A percentile compares a stretch with the other conserved stretches of the same genome.
phyloP scores from a whole-genome alignment of 2,888 invertebrate species.

The Byasa hedistus region DNA sequence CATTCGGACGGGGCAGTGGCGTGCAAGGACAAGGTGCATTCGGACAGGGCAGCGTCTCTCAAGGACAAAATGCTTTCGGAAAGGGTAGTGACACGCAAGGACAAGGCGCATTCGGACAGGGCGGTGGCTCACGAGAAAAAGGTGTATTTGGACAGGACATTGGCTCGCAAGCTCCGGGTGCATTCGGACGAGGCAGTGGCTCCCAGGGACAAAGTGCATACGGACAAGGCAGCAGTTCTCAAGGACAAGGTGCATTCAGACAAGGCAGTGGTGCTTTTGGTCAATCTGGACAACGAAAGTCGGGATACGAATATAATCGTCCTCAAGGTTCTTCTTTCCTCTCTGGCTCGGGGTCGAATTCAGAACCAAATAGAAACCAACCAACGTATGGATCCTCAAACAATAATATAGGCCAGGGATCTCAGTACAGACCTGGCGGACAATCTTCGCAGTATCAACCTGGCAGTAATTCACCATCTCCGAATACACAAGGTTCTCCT shows the following conservation, averaged over 20 bases:
- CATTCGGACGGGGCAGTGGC: too few relatives aligned
- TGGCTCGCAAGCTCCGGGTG: too few relatives aligned
- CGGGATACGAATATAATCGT: conserved; percentile 39
- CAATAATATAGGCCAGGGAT: conserved; percentile 14
- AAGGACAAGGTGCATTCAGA: too few relatives aligned
- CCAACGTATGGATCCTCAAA: conserved; percentile 28
- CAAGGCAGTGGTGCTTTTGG: too few relatives aligned
- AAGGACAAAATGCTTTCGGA: conserved; percentile 1
- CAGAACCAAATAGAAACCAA: background rate
- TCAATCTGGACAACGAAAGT: conserved; percentile 22
- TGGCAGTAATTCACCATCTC: conserved; percentile 11
- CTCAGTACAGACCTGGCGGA: conserved; percentile 21
- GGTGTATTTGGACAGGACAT: too few relatives aligned
- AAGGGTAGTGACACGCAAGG: background rate
- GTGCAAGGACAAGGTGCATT: too few relatives aligned
- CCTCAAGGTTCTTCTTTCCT: conserved; percentile 32
- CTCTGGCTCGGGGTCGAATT: conserved; percentile 1
- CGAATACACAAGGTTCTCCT: conserved; percentile 7
- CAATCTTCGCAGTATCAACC: conserved; percentile 15
- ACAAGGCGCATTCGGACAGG: too few relatives aligned
- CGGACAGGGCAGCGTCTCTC: background rate
- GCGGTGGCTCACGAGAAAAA: too few relatives aligned
- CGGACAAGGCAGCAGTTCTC: too few relatives aligned
- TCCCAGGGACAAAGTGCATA: too few relatives aligned
- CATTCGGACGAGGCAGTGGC: too few relatives aligned